These are phyloP conservation scores for Tympanuchus pallidicinctus DNA, from an alignment of 2,113 vertebrate genomes.

Conservation along the genomic window DNA sequence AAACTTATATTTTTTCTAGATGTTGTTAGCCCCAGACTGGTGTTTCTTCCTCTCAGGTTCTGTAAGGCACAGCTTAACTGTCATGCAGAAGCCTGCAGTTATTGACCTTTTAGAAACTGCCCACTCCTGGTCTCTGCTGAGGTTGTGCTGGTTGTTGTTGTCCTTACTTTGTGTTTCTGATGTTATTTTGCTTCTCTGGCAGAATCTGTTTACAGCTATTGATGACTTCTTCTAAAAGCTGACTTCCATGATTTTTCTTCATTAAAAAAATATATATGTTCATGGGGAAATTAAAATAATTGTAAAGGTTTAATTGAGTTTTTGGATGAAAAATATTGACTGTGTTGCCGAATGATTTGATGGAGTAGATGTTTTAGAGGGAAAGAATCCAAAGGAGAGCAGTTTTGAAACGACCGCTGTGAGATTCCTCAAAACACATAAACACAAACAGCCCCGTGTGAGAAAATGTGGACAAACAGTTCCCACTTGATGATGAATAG, in stretches of 20 bases:
- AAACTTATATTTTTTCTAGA: slow-evolving; percentile 31
- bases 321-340: neutral
- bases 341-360: neutral
- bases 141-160: slow-evolving; percentile 39
- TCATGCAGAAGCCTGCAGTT: slow-evolving; percentile 32
- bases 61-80: neutral
- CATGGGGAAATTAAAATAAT: neutral
- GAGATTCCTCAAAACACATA: slow-evolving; percentile 2
- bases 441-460: neutral
- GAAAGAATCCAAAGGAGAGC: neutral
- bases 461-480: neutral
- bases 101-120: neutral
- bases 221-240: slow-evolving; percentile 1
- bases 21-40: neutral
- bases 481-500: neutral
- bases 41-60: slow-evolving; percentile 8
- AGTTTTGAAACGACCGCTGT: neutral
- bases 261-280: neutral
- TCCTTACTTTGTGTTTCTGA: slow-evolving; percentile 33
- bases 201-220: neutral
- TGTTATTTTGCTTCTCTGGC: neutral
- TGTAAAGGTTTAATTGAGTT: neutral
- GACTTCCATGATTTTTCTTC: neutral
- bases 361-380: neutral
- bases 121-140: neutral